Evolutionary conservation across 2,888 invertebrate genomes (phyloP), one percentile per base, ranked within the genome.

Genomic region (Tetramorium bicarinatum): DNA sequence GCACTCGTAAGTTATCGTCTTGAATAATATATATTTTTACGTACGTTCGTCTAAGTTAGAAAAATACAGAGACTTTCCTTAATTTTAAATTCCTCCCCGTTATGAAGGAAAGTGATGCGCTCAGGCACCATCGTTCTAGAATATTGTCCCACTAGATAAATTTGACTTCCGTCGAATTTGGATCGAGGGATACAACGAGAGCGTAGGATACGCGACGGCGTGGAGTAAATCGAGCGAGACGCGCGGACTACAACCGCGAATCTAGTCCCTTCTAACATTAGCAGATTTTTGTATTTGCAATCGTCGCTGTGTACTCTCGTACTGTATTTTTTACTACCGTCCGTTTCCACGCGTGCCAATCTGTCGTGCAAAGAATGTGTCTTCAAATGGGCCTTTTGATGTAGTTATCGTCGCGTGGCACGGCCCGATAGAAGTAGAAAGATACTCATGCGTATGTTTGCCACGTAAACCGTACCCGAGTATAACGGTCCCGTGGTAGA

Each of bases 321-420:
- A 47, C 15, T 49, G 25, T 69, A 69, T 41, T 86, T 80, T 66
- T 64, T 64, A 52, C n/a, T 56, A 49, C 59, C 80, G 72, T 72
- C 83, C 52, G 71, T 86, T 80, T 79, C 83, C 84, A 87, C 85
- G 84, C 90, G 89, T 90, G 89, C 87, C 85, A 85, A 89, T 82
- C 52, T 75, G 67, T 82, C 83, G 59, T 82, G 86, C 75, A 84
- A 89, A 88, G 56, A 84, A 86, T 81, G 82, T 88, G 81, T 87
- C 85, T 86, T 84, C 74, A 69, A 86, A 82, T 79, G 47, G 76
- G 87, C 80, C 82, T 89, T 87, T 86, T 18, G 61, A 81, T 77
- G 61, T 84, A 79, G 81, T 82, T 81, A 72, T 77, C 66, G 67
- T 85, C 77, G 62, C 44, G 82, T 52, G 61, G 47, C 62, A 52